Base-by-base conservation (phyloP, 2,888 invertebrate species). In the Tanytarsus gracilentus region DNA sequence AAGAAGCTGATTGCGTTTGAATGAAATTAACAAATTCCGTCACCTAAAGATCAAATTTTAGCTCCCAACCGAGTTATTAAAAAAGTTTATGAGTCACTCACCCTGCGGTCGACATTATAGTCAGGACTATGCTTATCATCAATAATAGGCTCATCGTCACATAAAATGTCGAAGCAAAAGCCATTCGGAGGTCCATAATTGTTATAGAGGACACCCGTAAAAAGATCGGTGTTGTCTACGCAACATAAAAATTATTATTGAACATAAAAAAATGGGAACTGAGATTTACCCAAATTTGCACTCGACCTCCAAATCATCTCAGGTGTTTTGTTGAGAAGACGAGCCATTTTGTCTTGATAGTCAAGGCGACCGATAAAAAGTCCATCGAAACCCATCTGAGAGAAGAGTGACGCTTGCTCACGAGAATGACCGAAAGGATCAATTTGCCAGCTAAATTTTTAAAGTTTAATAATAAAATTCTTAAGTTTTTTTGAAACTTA, bases 111-210 rank as follows among this genome's bases (percentile, higher is more conserved):
- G 0, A 91, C 86, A 70, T 96, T 97, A 70, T 88, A 91, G 64
- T 88, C 86, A 0, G 87, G 83, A 51, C 92, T 85, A 18, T 78
- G 74, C 0, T 79, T 77, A 66, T 93, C 89, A 70, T 95, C 95
- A 64, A 92, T 83, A 9, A 96, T 86, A 0, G 93, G 93, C 50
- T 86, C 85, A 69, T 92, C 91, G 0, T 72, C 70, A 68, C 97
- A 97, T 0, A 89, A 76, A 4, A 86, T 78, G 69, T 98, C 97
- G 71, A 92, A 98, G 68, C 97, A 97, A 72, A 95, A 97, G 0
- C 94, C 95, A 5, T 80, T 77, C 0, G 97, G 97, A 0, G 93
- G 86, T 0, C 81, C 80, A 69, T 95, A 95, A 0, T 80, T 82
- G 66, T 93, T 91, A 70, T 79, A 88, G 9, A 94, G 75, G 0